A percentile compares a stretch with the other conserved stretches of the same genome.
phyloP scores from a whole-genome alignment of 2,888 invertebrate species.

The Meloe dianella region DNA sequence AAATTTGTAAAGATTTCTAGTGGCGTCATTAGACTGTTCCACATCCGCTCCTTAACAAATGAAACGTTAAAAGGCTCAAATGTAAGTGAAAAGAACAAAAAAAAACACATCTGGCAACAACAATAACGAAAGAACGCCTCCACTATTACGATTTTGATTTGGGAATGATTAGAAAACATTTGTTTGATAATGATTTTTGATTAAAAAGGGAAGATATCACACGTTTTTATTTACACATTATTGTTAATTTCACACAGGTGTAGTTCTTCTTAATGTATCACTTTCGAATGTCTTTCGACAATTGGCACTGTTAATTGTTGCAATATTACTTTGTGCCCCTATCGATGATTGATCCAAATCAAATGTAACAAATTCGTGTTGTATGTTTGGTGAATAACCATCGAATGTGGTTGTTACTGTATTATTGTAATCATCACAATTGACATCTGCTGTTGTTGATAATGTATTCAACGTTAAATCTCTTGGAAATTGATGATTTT shows the following conservation, averaged over 20 bases:
- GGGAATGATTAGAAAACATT: background rate
- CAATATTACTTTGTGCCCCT: constrained; percentile 50
- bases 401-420: constrained; percentile 58
- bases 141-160: background rate
- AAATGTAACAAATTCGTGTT: constrained; percentile 74
- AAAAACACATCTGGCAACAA: background rate
- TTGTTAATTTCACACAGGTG: constrained; percentile 60
- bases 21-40: too few species aligned
- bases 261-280: constrained; percentile 66
- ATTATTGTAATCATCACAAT: constrained; percentile 55
- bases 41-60: too few species aligned
- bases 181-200: constrained; percentile 8
- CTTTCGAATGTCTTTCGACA: constrained; percentile 59
- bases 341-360: constrained; percentile 63
- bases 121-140: background rate
- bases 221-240: constrained; percentile 6
- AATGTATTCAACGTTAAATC: constrained; percentile 74
- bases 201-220: constrained; percentile 8
- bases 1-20: too few species aligned
- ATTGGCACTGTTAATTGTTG: constrained; percentile 42
- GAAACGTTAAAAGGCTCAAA: background rate
- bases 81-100: too few species aligned
- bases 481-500: constrained; percentile 52
- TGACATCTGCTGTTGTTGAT: constrained; percentile 69
- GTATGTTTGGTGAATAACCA: constrained; percentile 64